These are phyloP conservation scores for Neosilurus hyrtlii DNA, from an alignment of 2,797 vertebrate species.

Conservation along the genomic window DNA sequence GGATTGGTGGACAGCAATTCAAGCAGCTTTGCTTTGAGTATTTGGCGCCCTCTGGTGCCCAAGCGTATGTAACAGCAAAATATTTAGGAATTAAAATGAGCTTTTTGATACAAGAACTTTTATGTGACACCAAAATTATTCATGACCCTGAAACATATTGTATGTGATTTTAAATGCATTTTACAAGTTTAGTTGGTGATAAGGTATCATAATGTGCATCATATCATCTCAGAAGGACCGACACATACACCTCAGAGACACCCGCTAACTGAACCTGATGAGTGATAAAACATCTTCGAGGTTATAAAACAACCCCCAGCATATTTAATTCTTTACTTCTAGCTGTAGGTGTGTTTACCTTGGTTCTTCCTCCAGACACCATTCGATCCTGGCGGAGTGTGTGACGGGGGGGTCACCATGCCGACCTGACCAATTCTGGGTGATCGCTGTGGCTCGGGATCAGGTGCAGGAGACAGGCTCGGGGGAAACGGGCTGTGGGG, in stretches of 20 bases:
- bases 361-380: constrained; percentile 88
- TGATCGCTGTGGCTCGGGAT: constrained; percentile 61
- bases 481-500: constrained; percentile 66
- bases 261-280: neutral
- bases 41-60: neutral
- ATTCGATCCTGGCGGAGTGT: constrained; percentile 65
- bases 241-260: neutral
- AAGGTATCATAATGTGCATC: neutral
- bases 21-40: neutral
- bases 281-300: neutral
- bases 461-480: constrained; percentile 57
- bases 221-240: neutral
- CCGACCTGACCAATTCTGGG: constrained; percentile 64
- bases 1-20: neutral
- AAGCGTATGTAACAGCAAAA: neutral
- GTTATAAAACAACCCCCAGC: neutral
- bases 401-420: constrained; percentile 49
- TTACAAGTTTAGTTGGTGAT: neutral
- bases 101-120: neutral
- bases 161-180: neutral
- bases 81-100: neutral
- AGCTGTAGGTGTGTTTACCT: constrained; percentile 69
- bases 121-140: neutral
- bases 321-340: neutral
- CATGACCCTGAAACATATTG: neutral